Evolutionary conservation across 2,797 vertebrate genomes (phyloP).

Genomic region (Triplophysa yarkandensis): DNA sequence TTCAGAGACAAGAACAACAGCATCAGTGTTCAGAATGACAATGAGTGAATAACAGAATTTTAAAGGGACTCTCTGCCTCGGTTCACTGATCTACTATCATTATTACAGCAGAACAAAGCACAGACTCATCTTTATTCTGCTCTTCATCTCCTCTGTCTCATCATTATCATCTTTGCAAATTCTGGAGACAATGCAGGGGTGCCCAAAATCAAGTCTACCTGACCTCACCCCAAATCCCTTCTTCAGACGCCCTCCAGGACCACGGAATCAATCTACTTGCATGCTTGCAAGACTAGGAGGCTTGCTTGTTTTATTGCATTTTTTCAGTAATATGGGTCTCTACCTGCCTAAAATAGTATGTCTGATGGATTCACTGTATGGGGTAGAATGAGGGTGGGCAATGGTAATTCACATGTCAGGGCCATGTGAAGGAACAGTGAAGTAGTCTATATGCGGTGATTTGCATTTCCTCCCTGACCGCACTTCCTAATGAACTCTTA

Average conservation of each 20-base stretch:
- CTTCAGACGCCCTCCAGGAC: background rate
- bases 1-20: too few relatives aligned
- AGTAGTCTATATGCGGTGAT: background rate
- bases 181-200: background rate
- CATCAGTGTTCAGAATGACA: too few relatives aligned
- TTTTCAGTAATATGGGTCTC: slow-evolving; percentile 23
- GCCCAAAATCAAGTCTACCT: slow-evolving; percentile 3
- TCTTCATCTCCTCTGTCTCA: background rate
- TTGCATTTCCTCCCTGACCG: background rate
- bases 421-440: background rate
- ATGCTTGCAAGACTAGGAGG: slow-evolving; percentile 9
- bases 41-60: too few relatives aligned
- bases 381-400: slow-evolving; percentile 32
- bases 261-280: slow-evolving; percentile 27
- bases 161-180: background rate
- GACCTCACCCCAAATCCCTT: slow-evolving; percentile 22
- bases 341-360: slow-evolving; percentile 24
- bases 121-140: slow-evolving; percentile 16
- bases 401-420: slow-evolving; percentile 10
- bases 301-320: slow-evolving; percentile 14
- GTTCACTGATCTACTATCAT: background rate
- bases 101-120: slow-evolving; percentile 15
- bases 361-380: slow-evolving; percentile 35
- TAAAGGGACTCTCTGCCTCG: background rate
- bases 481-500: slow-evolving; percentile 7